Conservation (phyloP, 1,140 invertebrate genomes). For the Tetramorium parvispinum region DNA sequence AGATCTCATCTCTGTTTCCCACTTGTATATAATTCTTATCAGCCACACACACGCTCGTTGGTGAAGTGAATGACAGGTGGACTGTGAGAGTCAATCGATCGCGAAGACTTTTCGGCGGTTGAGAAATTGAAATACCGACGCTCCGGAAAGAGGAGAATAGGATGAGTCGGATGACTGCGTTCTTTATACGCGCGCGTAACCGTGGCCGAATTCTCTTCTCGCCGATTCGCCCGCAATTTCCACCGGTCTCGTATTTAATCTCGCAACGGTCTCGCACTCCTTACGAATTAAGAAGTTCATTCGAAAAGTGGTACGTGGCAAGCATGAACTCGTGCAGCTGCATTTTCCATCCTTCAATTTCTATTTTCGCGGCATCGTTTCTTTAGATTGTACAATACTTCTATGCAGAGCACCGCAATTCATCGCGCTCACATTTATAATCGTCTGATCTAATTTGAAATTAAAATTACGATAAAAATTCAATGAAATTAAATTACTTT, state of each 20-base stretch:
- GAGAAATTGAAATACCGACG: constrained; percentile 28
- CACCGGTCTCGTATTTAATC: constrained; percentile 6
- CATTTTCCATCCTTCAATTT: background rate
- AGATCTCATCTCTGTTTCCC: background rate
- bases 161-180: constrained; percentile 23
- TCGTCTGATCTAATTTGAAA: background rate
- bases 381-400: background rate
- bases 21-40: constrained; percentile 16
- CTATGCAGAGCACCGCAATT: background rate
- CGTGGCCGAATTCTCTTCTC: constrained; percentile 7
- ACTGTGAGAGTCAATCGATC: background rate
- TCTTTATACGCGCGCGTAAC: constrained; percentile 39
- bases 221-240: background rate
- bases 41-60: background rate
- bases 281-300: constrained; percentile 23
- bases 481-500: background rate
- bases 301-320: background rate
- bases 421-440: background rate
- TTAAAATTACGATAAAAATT: background rate
- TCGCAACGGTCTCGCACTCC: background rate
- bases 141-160: background rate
- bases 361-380: background rate
- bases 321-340: background rate
- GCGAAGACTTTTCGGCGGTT: constrained; percentile 18
- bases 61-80: background rate